Evolutionary conservation across 1,140 invertebrate genomes (phyloP), one percentile per base, ranked within the genome.

Genomic region (Drosophila chauvacae): DNA sequence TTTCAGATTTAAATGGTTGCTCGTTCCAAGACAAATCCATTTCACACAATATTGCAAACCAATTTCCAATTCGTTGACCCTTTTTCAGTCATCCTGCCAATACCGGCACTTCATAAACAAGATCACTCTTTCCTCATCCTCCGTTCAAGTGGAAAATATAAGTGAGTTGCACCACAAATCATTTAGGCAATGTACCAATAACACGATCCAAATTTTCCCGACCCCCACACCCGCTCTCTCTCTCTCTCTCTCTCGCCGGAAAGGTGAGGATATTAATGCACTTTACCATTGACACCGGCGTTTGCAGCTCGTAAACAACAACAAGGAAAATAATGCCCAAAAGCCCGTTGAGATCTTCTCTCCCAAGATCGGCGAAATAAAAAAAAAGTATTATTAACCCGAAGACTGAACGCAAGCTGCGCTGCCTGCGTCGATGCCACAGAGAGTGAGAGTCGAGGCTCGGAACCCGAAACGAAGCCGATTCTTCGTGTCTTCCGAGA

Each of bases 371-470:
- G 39, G 37, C 28, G 2, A 56, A 65, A 41, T 62, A 56, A 11
- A 35, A 16, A 26, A 57, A 39, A 16, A 20, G 13, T 23, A 14
- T 14, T 55, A 28, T 18, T 18, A 45, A 30, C 48, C 66, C 66
- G 66, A 70, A 68, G 62, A 55, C 44, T 20, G 18, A 18, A 66
- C 45, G 58, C 37, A 53, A 35, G 50, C 64, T 23, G 39, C 60
- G 60, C 42, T 44, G 71, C 56, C 48, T 7, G 45, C 42, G 60
- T 14, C 56, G 41, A 33, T 28, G 33, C 37, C 50, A 47, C 28
- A 45, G 80, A 82, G 81, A 85, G 78, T 79, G 84, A 87, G 80
- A 84, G 84, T 83, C 57, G 23, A 58, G 75, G 68, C 18, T 64
- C 55, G 55, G 55, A 42, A 60, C 61, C 26, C 61, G 61, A 60